Evolutionary conservation across 2,797 vertebrate species (phyloP), one percentile per base, ranked within the genome.

Genomic region (Peromyscus nudipes): DNA sequence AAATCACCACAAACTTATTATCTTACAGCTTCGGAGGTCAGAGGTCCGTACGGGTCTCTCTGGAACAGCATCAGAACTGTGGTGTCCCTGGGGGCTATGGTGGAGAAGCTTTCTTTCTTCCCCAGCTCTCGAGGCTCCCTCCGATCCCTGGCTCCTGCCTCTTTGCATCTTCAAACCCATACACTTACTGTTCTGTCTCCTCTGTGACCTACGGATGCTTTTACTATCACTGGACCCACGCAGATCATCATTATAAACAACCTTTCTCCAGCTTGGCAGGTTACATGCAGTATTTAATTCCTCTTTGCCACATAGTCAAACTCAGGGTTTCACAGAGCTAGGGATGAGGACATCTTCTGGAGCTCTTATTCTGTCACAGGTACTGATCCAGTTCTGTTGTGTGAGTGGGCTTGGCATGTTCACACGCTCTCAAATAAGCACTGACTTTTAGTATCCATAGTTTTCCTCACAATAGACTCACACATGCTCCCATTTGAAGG

Each of bases 241-340:
- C 52, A 91, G 79, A 80, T 77, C 77, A 69, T 31, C 52, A 49
- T 49, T 23, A 69, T 14, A 69, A 81, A 40, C 57, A 76, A 19
- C 3, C 8, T 55, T 57, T 92, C 60, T 79, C 62, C 85, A 27
- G 91, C 69, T 55, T 43, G 84, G 17, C 6, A 65, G 80, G 73
- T 84, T 43, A 92, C n/a, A 25, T n/a, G 95, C 40, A 34, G 29
- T 67, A 67, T 86, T 92, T 88, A 69, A 86, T 40, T 94, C 27
- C 17, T 49, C 52, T 95, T 92, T 88, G 23, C 31, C 29, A 34
- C 34, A 25, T 80, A 86, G 91, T n/a, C 13, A 71, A 81, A 85
- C 43, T 71, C 29, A 55, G 21, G 57, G 1, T 12, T 94, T 94
- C 29, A 55, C 1, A 60, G 34, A 23, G 71, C 81, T 27, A 49